Evolutionary conservation across 37 sponge, comb jelly and placozoan genomes (phyloP), one percentile per base, ranked within the genome.

Genomic region (Cliona cf. orientalis): DNA sequence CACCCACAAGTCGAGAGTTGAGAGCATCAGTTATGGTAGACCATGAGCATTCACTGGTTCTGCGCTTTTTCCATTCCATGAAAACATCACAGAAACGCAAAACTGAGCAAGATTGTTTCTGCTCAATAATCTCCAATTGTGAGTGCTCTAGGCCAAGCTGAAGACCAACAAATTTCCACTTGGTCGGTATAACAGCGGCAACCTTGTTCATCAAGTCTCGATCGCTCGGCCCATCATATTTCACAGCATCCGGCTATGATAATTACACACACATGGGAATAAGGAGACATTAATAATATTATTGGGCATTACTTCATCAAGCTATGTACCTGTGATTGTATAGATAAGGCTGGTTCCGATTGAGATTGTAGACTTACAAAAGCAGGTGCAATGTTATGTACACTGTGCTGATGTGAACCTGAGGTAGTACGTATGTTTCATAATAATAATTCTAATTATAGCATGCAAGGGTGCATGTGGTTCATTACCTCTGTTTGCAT

Each of bases 141-240:
- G 42, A 41, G 25, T 9, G 42, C 5, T 6, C 22, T 3, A 76
- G 64, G 5, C 42, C 45, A 2, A 76, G 63, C 38, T 76, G 77
- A 2, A 62, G 35, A 2, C 77, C 77, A 12, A 76, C 77, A 5
- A 22, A 28, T 62, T 45, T 60, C 77, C 77, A 76, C 41, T 61
- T 37, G 22, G 63, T 62, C n/a, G 77, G 63, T 2, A 72, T 72
- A 2, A 26, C 22, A 31, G 42, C 66, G 2, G 83, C 83, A 21
- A 83, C 83, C 21, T 70, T 19, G 61, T 83, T 73, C 74, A 83
- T 72, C n/a, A 83, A 44, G 5, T 76, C 70, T 3, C 7, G 2
- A 74, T 67, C 49, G 6, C 5, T 12, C 2, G 83, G 83, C 19
- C 36, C 36, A 43, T 65, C 57, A 58, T 25, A 19, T 37, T 25